Percentiles rank a stretch among this genome's conserved stretches.
Evolutionary conservation across 2,113 vertebrate genomes (phyloP).

Genomic region (Balaenoptera acutorostrata): DNA sequence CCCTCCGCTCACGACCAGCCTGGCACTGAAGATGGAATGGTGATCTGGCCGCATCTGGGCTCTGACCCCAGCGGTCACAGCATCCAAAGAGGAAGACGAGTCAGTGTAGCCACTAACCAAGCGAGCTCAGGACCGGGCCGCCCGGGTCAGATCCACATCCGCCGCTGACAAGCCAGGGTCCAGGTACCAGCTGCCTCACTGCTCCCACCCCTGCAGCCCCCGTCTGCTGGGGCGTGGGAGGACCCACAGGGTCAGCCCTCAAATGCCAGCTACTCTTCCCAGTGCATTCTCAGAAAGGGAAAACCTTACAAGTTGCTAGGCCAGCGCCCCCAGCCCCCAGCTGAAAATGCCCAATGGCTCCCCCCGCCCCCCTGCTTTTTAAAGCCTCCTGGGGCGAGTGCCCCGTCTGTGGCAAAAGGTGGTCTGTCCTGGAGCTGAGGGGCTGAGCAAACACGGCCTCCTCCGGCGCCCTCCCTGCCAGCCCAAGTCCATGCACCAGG

Average conservation of each 20-base stretch:
- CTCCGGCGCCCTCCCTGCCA: neutral
- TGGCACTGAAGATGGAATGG: neutral
- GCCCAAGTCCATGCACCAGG: accelerated
- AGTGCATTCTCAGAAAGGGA: neutral
- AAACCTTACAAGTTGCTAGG: no score
- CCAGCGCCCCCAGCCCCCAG: no score
- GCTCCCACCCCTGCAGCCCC: accelerated
- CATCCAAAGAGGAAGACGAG: neutral
- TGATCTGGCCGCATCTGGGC: neutral
- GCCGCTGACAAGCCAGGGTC: accelerated
- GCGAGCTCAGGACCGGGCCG: neutral
- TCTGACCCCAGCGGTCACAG: neutral
- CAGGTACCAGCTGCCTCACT: accelerated
- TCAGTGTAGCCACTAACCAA: accelerated
- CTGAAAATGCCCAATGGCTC: neutral
- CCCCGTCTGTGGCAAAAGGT: neutral
- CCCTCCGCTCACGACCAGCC: neutral
- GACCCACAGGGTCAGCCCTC: neutral
- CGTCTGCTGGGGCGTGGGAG: neutral
- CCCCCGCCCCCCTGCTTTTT: neutral
- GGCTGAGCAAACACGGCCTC: neutral
- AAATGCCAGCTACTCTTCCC: neutral
- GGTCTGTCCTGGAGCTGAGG: neutral
- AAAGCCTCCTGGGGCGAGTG: neutral
- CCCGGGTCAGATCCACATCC: neutral